Evolutionary conservation across 2,113 vertebrate species (phyloP).

Genomic region (Oryctolagus cuniculus): mOryCun1.1 NC_091452.1:3590001-3590500

Average conservation of each 20-base stretch:
- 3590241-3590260: not conserved
- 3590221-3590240: accelerated
- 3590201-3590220: accelerated
- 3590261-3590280: not conserved
- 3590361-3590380: not conserved
- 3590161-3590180: accelerated
- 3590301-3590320: not conserved
- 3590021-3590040: no score
- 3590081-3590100: not conserved
- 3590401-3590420: not conserved
- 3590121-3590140: no score
- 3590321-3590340: not conserved
- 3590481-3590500: accelerated
- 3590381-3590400: not conserved
- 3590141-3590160: not conserved
- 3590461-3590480: accelerated
- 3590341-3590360: not conserved
- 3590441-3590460: not conserved
- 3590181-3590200: not conserved
- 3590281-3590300: not conserved
- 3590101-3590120: accelerated
- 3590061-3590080: not conserved
- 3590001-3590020: accelerated
- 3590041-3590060: not conserved
- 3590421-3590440: not conserved